Evolutionary conservation across 2,797 vertebrate species (phyloP), one percentile per base, ranked within the genome.

Genomic region (Chaunax sp.): DNA sequence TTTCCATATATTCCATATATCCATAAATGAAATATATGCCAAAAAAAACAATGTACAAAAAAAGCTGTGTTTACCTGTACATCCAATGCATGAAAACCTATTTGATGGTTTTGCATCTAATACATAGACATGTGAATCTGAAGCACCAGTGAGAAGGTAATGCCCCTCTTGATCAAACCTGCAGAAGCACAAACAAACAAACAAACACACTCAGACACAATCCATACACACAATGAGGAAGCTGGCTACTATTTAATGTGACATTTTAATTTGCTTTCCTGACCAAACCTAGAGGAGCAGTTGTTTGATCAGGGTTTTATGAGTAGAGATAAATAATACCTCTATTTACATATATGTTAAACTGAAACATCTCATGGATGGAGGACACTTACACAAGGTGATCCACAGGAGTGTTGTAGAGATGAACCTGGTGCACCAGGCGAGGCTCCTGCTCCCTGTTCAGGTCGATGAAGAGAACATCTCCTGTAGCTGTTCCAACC

Each of bases 81-180:
- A 96, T 91, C 97, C 98, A 77, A 97, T 87, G 80, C 98, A 88
- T 38, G 93, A 70, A 90, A 99, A 99, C 50, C 20, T 84, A 52
- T 87, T 92, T 40, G 96, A 96, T 20, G 97, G 96, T 11, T 70
- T 95, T 72, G 96, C 92, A 83, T 96, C 85, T 35, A 99, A 75
- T 51, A 97, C 52, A 89, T 95, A 97, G 45, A 98, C 46, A 20
- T 90, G 85, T 78, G 91, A 92, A 84, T 96, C 92, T 44, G 87
- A 80, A 53, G 93, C 87, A 61, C 92, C 89, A 25, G 90, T 82
- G 22, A 98, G 63, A 52, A 99, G 93, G 78, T 93, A 96, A 40
- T 92, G 87, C 9, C 97, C 97, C 10, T 82, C 88, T 81, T 95
- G 94, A 89, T 98, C 97, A 85, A n/a, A n/a, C n/a, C n/a, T n/a